These are phyloP conservation scores for Drosophila lacteicornis DNA, from an alignment of 1,140 invertebrate genomes.

Conservation along the genomic window DNA sequence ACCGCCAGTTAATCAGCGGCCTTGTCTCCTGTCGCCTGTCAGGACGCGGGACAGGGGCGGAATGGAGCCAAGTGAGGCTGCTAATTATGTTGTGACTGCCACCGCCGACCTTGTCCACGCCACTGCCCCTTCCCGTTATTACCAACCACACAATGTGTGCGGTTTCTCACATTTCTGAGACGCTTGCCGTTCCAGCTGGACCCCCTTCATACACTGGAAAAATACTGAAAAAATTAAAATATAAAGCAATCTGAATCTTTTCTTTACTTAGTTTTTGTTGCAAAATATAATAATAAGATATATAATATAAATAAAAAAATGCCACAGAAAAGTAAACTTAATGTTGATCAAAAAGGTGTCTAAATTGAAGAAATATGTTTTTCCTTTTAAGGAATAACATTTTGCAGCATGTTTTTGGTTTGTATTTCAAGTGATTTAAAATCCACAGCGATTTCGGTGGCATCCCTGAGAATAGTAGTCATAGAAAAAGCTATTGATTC, in stretches of 20 bases:
- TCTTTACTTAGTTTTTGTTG: no score
- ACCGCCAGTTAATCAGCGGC: neutral
- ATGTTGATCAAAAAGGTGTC: no score
- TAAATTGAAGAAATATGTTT: no score
- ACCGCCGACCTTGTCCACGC: neutral
- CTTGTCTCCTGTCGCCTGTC: constrained; percentile 1
- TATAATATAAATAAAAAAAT: no score
- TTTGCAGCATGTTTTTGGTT: no score
- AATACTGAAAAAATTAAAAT: neutral
- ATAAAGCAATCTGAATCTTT: no score
- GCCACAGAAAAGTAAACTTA: no score
- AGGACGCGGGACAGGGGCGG: neutral
- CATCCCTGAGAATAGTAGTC: no score
- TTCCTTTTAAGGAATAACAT: neutral
- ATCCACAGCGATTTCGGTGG: no score
- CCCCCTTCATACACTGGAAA: neutral
- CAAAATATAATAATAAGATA: no score
- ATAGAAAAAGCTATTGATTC: no score
- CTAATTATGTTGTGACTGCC: constrained; percentile 46
- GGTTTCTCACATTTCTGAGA: constrained; percentile 47
- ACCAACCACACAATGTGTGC: constrained; percentile 35
- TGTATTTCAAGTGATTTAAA: no score
- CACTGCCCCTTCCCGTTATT: neutral
- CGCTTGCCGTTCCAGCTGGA: neutral
- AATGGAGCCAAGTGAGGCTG: neutral